Evolutionary conservation across 2,113 vertebrate genomes (phyloP), one percentile per base, ranked within the genome.

Genomic region (Motacilla alba): DNA sequence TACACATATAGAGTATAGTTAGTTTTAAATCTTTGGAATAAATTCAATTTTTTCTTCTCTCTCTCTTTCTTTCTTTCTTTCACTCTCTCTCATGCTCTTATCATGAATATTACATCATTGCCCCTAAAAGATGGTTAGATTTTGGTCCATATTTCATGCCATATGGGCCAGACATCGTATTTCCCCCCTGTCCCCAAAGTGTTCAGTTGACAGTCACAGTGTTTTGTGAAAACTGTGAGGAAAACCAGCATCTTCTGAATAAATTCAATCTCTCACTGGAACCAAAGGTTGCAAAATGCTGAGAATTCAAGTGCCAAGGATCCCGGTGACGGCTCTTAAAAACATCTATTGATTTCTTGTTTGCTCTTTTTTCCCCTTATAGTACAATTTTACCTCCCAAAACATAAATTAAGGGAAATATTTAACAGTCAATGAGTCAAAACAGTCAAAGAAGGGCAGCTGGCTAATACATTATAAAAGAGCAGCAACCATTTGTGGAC

Each of bases 11-110:
- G 85, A 94, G 91, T 95, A 98, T 83, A 81, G 97, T 97, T 98
- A 97, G 96, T 97, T 98, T 98, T 93, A 98, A 97, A 98, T 98
- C 98, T 98, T 98, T 98, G 98, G 98, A 98, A 98, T 98, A 97
- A 98, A 98, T 95, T 97, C 90, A 96, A 96, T 97, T 97, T 92
- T 92, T 95, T 52, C 85, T 97, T 97, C 95, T 96, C 60, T 69
- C 74, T 79, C 59, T 84, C 75, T 96, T 81, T 97, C 94, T 96
- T 53, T 66, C 92, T 83, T 28, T 43, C 84, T 88, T 73, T 74
- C 93, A 60, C 28, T 88, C 91, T 90, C 88, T 96, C 93, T 97
- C 96, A 95, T 86, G 62, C 78, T 95, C 72, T 97, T 89, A 91
- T 47, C 58, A 95, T 22, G 31, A 97, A 97, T 94, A 93, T 98